phyloP scores from a whole-genome alignment of 2,113 vertebrate genomes.

The Kryptolebias marmoratus region DNA sequence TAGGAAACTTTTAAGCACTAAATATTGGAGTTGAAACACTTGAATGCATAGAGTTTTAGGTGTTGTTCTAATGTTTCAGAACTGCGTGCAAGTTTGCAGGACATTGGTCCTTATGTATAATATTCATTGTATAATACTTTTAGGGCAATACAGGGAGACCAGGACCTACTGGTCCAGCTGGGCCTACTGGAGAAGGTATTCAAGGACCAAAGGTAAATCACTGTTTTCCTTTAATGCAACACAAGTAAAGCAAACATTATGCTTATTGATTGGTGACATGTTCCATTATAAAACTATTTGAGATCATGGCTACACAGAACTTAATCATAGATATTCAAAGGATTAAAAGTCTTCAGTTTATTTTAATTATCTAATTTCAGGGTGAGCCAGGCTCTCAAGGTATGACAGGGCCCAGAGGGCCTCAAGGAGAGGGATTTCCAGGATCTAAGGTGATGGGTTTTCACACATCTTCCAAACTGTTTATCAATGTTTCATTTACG shows the following conservation, averaged over 20 bases:
- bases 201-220: constrained; percentile 88
- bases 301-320: background rate
- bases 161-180: constrained; percentile 83
- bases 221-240: background rate
- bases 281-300: constrained; percentile 4
- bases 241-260: background rate
- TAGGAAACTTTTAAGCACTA: too few relatives aligned
- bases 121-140: background rate
- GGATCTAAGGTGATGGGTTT: constrained; percentile 84
- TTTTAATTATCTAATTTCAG: constrained; percentile 68
- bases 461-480: background rate
- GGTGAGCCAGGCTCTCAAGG: constrained; percentile 88
- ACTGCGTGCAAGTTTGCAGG: background rate
- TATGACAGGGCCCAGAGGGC: constrained; percentile 87
- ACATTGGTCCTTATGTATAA: background rate
- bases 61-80: too few relatives aligned
- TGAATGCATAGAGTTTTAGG: too few relatives aligned
- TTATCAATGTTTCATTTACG: background rate
- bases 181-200: constrained; percentile 86
- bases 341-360: constrained; percentile 5
- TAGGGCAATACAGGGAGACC: constrained; percentile 85
- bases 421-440: constrained; percentile 85
- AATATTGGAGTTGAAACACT: too few relatives aligned
- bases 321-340: constrained; percentile 24
- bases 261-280: constrained; percentile 7